Conservation (phyloP, 1,140 invertebrate species). For the Bombus ignitus region DNA sequence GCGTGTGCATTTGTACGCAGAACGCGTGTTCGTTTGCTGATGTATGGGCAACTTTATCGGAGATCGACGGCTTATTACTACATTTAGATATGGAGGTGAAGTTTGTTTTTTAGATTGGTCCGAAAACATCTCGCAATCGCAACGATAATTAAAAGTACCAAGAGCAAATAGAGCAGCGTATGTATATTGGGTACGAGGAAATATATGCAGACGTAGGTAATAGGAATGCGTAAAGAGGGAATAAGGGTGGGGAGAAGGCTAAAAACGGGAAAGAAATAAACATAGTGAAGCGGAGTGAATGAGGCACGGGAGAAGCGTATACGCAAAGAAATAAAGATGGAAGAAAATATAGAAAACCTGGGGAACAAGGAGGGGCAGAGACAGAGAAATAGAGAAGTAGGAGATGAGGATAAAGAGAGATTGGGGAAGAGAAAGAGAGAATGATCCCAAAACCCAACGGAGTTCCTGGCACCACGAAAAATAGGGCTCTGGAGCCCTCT, state of each 20-base stretch:
- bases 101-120: not conserved
- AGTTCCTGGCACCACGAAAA: slow-evolving; percentile 52
- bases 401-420: slow-evolving; percentile 33
- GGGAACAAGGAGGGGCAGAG: too few species aligned
- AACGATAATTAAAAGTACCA: not conserved
- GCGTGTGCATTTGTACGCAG: not conserved
- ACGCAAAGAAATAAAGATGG: slow-evolving; percentile 36
- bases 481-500: slow-evolving; percentile 63
- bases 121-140: not conserved
- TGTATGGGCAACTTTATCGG: not conserved
- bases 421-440: slow-evolving; percentile 2
- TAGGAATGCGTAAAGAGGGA: not conserved
- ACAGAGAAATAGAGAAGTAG: slow-evolving; percentile 20
- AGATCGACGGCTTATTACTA: not conserved
- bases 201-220: not conserved
- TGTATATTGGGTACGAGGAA: not conserved
- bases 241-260: not conserved
- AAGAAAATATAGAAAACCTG: slow-evolving; percentile 4
- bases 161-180: too few species aligned
- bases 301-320: slow-evolving; percentile 1
- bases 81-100: not conserved
- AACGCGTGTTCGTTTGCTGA: not conserved
- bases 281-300: not conserved
- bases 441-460: slow-evolving; percentile 52
- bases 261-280: slow-evolving; percentile 10